A percentile compares a stretch with the other conserved stretches of the same genome.
These are phyloP conservation scores for Limanda limanda DNA, from an alignment of 2,113 vertebrate species.

Conservation along the genomic window DNA sequence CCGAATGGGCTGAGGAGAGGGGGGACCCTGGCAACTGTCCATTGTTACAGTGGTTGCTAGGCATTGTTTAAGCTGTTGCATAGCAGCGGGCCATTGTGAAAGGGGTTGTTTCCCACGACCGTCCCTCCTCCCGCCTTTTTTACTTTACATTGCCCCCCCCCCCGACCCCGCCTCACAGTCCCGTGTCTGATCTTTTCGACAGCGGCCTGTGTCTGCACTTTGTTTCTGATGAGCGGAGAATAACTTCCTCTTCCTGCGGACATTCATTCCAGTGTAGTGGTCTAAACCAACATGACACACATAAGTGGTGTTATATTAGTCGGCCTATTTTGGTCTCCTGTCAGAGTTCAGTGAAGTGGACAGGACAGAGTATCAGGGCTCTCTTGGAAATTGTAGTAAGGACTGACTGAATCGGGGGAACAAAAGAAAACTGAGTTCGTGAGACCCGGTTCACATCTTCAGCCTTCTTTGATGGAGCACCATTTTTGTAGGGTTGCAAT, in stretches of 20 bases:
- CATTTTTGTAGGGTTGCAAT: too few species aligned
- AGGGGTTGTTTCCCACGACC: constrained; percentile 73
- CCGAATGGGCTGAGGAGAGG: constrained; percentile 47
- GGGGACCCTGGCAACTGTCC: constrained; percentile 46
- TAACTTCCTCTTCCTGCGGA: constrained; percentile 49
- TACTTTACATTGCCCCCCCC: constrained; percentile 42
- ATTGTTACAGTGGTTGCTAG: constrained; percentile 63
- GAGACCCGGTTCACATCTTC: too few species aligned
- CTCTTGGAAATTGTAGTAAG: neutral
- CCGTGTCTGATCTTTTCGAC: constrained; percentile 49
- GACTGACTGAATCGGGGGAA: neutral
- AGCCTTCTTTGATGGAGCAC: too few species aligned
- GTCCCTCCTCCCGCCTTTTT: neutral
- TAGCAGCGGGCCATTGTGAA: constrained; percentile 70
- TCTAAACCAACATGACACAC: constrained; percentile 17
- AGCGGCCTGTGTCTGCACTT: constrained; percentile 15
- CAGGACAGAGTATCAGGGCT: neutral
- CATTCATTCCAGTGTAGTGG: constrained; percentile 51
- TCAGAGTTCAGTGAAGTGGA: neutral
- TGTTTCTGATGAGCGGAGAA: constrained; percentile 43
- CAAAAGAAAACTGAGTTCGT: too few species aligned
- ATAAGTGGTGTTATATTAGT: neutral
- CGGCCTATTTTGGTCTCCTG: constrained; percentile 5
- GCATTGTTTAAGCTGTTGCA: constrained; percentile 68
- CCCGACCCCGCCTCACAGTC: constrained; percentile 21